A percentile compares a stretch with the other conserved stretches of the same genome.
These are phyloP conservation scores for Galleria mellonella DNA, from an alignment of 1,140 invertebrate genomes.

Conservation along the genomic window DNA sequence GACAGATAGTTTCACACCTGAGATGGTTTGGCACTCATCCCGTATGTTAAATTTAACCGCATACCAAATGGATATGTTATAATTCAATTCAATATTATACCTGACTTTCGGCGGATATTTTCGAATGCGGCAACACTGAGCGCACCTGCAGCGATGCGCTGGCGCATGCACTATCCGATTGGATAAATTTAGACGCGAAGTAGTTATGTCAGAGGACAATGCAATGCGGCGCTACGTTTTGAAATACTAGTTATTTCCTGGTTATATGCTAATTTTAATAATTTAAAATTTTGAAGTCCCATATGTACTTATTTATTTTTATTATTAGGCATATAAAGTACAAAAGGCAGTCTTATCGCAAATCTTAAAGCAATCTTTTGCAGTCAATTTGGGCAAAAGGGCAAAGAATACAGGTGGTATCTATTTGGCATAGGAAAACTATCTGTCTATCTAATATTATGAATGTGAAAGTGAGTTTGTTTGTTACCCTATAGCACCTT, in stretches of 20 bases:
- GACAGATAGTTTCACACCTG: slow-evolving; percentile 20
- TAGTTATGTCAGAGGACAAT: slow-evolving; percentile 45
- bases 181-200: slow-evolving; percentile 46
- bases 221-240: slow-evolving; percentile 39
- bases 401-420: too few species aligned
- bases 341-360: too few species aligned
- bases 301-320: too few species aligned
- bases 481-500: too few species aligned
- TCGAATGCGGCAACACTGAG: slow-evolving; percentile 30
- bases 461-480: too few species aligned
- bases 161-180: slow-evolving; percentile 30
- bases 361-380: too few species aligned
- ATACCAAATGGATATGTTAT: slow-evolving; percentile 17
- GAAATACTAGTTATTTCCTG: slow-evolving; percentile 23
- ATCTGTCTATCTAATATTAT: too few species aligned
- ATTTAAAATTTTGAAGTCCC: too few species aligned
- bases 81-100: slow-evolving; percentile 7
- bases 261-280: neutral
- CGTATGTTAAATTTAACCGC: slow-evolving; percentile 4
- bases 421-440: too few species aligned
- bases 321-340: too few species aligned
- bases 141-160: slow-evolving; percentile 49
- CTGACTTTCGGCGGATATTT: slow-evolving; percentile 27
- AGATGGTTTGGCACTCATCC: slow-evolving; percentile 14
- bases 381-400: too few species aligned